phyloP scores from a whole-genome alignment of 2,888 invertebrate genomes.

The Parnassius apollo region DNA sequence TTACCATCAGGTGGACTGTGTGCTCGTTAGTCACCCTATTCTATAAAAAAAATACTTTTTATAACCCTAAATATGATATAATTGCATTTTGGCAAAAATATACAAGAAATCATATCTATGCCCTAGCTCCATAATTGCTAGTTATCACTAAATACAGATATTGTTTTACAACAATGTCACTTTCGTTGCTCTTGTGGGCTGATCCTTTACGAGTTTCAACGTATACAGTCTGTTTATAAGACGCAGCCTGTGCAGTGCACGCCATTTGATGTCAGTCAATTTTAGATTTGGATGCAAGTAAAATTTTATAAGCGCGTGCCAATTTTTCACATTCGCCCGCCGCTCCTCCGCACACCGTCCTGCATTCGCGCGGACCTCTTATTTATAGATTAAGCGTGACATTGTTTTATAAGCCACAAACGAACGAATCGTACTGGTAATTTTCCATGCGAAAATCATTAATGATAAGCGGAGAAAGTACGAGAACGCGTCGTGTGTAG shows the following conservation, averaged over 20 bases:
- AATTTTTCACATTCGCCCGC: slow-evolving; percentile 50
- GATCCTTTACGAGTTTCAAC: too few relatives aligned
- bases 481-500: background rate
- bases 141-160: too few relatives aligned
- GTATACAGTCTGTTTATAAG: slow-evolving; percentile 22
- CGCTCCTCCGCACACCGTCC: slow-evolving; percentile 42
- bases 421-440: slow-evolving; percentile 57
- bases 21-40: too few relatives aligned
- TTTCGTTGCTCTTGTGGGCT: too few relatives aligned
- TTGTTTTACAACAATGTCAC: too few relatives aligned
- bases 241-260: slow-evolving; percentile 30
- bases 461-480: slow-evolving; percentile 60
- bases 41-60: too few relatives aligned
- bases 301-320: slow-evolving; percentile 53
- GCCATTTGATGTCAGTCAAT: slow-evolving; percentile 56
- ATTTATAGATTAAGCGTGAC: slow-evolving; percentile 69
- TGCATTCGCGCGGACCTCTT: slow-evolving; percentile 44
- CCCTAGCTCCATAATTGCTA: too few relatives aligned
- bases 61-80: too few relatives aligned
- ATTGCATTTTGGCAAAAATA: too few relatives aligned
- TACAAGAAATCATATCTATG: too few relatives aligned
- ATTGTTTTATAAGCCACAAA: slow-evolving; percentile 63
- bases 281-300: slow-evolving; percentile 54
- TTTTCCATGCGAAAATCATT: slow-evolving; percentile 75
- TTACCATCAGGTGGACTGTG: too few relatives aligned